Percentiles rank a stretch among this genome's conserved stretches.
Evolutionary conservation across 2,113 vertebrate species (phyloP).

Genomic region (Phalacrocorax brasilianus): DNA sequence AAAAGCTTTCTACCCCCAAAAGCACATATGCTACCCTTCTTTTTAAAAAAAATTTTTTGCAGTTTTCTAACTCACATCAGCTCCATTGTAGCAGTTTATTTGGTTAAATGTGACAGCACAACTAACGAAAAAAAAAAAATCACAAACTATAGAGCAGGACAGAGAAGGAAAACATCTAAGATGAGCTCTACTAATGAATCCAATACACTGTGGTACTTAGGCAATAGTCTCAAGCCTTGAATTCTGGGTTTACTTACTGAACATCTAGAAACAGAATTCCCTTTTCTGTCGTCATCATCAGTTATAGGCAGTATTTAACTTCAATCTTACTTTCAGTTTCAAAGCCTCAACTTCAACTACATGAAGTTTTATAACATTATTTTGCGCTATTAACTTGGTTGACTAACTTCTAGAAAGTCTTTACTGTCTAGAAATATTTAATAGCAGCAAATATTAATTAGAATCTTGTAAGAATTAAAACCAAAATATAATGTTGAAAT

Average conservation of each 20-base stretch:
- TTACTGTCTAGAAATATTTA: background rate
- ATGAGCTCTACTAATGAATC: background rate
- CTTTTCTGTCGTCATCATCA: background rate
- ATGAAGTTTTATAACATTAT: background rate
- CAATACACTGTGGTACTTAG: background rate
- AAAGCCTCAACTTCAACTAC: background rate
- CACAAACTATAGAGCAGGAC: background rate
- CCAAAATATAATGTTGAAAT: too few species aligned
- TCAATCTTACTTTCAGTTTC: background rate
- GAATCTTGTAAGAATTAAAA: background rate
- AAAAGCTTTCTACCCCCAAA: background rate
- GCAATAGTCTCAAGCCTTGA: background rate
- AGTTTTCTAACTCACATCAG: background rate
- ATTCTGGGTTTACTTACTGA: background rate
- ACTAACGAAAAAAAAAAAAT: background rate
- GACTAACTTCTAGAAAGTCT: background rate
- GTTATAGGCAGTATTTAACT: background rate
- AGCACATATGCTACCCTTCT: background rate
- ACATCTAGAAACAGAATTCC: background rate
- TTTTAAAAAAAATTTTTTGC: background rate
- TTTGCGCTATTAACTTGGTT: background rate
- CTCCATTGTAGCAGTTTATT: background rate
- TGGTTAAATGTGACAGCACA: background rate
- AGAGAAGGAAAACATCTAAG: background rate
- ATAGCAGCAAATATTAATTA: background rate